Conservation (phyloP, 2,113 vertebrate genomes). For the Archocentrus centrarchus region DNA sequence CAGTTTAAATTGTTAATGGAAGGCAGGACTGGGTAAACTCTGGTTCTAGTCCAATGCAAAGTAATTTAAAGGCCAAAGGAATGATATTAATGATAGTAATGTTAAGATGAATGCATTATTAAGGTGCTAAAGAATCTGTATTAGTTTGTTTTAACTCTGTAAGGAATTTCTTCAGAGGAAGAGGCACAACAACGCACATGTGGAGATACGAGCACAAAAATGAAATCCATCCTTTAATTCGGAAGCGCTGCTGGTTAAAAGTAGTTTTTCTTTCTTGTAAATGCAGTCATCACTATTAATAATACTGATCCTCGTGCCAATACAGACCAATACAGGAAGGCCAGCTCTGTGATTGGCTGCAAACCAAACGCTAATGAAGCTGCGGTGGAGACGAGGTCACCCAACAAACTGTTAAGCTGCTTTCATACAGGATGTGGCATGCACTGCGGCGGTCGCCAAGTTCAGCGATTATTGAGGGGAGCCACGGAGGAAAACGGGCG, state of each 20-base stretch:
- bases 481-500: background rate
- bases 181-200: background rate
- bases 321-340: slow-evolving; percentile 8
- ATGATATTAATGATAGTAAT: background rate
- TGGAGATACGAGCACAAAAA: background rate
- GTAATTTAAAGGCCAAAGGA: background rate
- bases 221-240: background rate
- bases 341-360: background rate
- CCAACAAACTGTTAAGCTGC: slow-evolving; percentile 7
- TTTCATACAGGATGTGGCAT: background rate
- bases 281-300: background rate
- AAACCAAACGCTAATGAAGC: slow-evolving; percentile 15
- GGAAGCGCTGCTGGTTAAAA: background rate
- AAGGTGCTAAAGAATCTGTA: background rate
- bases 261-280: background rate
- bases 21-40: background rate
- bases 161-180: background rate
- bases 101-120: background rate
- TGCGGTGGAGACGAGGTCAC: slow-evolving; percentile 6
- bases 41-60: background rate
- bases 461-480: background rate
- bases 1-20: background rate
- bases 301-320: background rate
- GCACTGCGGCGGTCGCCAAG: background rate
- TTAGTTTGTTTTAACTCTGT: background rate